Evolutionary conservation across 2,797 vertebrate genomes (phyloP), one percentile per base, ranked within the genome.

Genomic region (Pantherophis alleghaniensis): DNA sequence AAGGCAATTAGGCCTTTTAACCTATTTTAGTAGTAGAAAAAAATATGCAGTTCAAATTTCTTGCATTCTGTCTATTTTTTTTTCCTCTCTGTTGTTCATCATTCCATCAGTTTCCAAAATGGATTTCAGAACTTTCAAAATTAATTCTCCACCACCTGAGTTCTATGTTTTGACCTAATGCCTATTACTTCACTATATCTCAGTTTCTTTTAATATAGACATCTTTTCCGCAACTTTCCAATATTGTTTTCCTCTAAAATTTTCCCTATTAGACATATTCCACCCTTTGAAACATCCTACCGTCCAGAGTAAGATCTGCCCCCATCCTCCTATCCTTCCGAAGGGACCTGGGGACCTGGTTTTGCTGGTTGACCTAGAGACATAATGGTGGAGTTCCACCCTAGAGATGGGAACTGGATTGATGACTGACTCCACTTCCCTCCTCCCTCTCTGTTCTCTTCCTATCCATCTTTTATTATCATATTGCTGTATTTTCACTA

Each of bases 1-100:
- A 95, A 96, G 91, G 57, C 94, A 95, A 94, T 95, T 91, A 95
- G 94, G 91, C 89, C 87, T 95, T 94, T 95, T 91, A 94, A 95
- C 86, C 92, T 90, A 0, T 91, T 92, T 69, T 55, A 91, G 94
- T 92, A 32, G 63, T 1, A 37, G 26, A 1, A 1, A 11, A 1
- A 5, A 18, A 88, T 92, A 42, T 86, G 56, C 20, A 93, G 94
- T 88, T 60, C 60, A 88, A 92, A 47, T 14, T 93, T 59, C 56
- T 90, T 37, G 2, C 22, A 60, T 1, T 69, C 57, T 86, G n/a
- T 10, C 59, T 89, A 16, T 57, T 24, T 89, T 28, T 6, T n/a
- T 87, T 7, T 60, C 87, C 26, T 86, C 2, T 6, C 86, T 42
- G 20, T 3, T 18, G 5, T 69, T 89, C 66, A 14, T 18, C 9